A percentile compares a stretch with the other conserved stretches of the same genome.
Conservation (phyloP, 1,140 invertebrate species). For the Hypsibius dujardini region DNA sequence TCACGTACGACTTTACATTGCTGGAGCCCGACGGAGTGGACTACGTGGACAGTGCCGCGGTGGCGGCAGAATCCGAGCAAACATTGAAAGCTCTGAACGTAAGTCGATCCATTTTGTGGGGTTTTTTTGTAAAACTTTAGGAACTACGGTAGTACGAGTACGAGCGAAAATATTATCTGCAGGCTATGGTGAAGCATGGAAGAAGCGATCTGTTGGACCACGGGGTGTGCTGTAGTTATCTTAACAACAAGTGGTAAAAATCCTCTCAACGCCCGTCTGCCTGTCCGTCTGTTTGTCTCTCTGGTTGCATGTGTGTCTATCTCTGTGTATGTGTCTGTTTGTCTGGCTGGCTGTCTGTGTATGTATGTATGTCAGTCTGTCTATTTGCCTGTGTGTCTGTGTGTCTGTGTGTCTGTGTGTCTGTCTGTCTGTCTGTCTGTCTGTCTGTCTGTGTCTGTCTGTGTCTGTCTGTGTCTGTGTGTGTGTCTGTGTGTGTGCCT, state of each 20-base stretch:
- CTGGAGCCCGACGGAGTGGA: slow-evolving; percentile 26
- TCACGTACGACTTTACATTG: slow-evolving; percentile 34
- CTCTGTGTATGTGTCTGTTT: no score
- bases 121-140: neutral
- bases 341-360: no score
- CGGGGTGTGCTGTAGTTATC: slow-evolving; percentile 30
- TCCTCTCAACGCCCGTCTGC: neutral
- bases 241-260: slow-evolving; percentile 33
- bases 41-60: slow-evolving; percentile 22
- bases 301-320: no score
- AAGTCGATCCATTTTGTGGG: slow-evolving; percentile 17
- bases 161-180: slow-evolving; percentile 16
- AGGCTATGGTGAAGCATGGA: slow-evolving; percentile 33
- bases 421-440: no score
- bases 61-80: slow-evolving; percentile 21
- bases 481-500: no score
- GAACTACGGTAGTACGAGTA: neutral
- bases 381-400: no score
- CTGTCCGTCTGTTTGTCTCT: no score
- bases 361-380: no score
- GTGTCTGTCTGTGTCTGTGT: no score
- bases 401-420: no score
- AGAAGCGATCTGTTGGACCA: slow-evolving; percentile 33
- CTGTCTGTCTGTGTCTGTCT: no score
- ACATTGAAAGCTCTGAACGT: slow-evolving; percentile 31